Evolutionary conservation across 1,140 invertebrate species (phyloP).

Genomic region (Scaptomyza graminum): DNA sequence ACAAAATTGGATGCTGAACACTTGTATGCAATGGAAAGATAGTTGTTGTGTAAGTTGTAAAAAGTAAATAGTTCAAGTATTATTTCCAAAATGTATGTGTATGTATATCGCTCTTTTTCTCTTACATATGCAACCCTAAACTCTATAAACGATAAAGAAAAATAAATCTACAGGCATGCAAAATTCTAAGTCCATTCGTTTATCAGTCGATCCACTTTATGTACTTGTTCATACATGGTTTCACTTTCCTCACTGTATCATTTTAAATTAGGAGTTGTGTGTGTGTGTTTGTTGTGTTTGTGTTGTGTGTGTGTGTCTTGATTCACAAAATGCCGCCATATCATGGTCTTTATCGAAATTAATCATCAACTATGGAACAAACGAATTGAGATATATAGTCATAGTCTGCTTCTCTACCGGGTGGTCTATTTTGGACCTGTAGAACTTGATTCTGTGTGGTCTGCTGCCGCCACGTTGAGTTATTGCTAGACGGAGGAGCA

Average conservation of each 20-base stretch:
- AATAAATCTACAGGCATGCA: slow-evolving; percentile 80
- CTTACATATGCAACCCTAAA: slow-evolving; percentile 71
- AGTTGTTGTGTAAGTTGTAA: slow-evolving; percentile 11
- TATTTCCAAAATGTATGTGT: slow-evolving; percentile 51
- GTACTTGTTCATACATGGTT: slow-evolving; percentile 62
- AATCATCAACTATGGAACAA: slow-evolving; percentile 83
- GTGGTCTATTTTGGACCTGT: slow-evolving; percentile 68
- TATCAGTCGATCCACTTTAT: slow-evolving; percentile 76
- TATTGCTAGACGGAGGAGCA: slow-evolving; percentile 41
- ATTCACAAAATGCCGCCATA: slow-evolving; percentile 53
- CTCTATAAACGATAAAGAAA: slow-evolving; percentile 73
- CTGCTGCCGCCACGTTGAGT: slow-evolving; percentile 76
- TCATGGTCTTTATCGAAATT: slow-evolving; percentile 40
- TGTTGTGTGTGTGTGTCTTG: slow-evolving; percentile 35
- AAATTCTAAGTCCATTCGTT: slow-evolving; percentile 81
- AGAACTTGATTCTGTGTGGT: slow-evolving; percentile 66
- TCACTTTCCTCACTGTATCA: slow-evolving; percentile 56
- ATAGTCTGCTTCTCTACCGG: slow-evolving; percentile 78
- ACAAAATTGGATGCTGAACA: slow-evolving; percentile 30
- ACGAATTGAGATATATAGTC: slow-evolving; percentile 83
- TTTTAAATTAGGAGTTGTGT: slow-evolving; percentile 49
- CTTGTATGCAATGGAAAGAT: slow-evolving; percentile 53
- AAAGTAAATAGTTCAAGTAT: slow-evolving; percentile 45
- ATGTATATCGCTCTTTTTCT: slow-evolving; percentile 43
- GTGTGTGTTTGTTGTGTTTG: too few relatives aligned